Base-by-base conservation (phyloP, 2,888 invertebrate species). In the Hedychridium roseum region DNA sequence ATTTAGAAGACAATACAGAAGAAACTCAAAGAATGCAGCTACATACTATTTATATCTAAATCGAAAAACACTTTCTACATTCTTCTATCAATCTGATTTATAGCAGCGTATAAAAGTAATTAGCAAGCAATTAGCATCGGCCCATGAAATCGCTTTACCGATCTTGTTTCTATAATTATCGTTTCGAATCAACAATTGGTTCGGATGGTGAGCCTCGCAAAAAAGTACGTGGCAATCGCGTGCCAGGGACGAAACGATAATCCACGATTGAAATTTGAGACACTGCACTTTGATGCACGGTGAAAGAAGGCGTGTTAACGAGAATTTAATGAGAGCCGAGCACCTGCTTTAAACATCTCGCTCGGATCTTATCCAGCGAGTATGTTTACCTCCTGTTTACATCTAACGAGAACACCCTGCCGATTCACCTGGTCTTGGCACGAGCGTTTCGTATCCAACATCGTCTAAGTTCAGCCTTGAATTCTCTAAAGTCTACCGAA, bases 311-410 rank as follows among this genome's bases (percentile, higher is more conserved):
- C 28, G 59, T 57, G 61, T 67, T 73, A 70, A 74, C 66, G 66
- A 70, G 70, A 67, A 64, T 73, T 71, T 72, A 73, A 74, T 71
- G 72, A 73, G 73, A 65, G 57, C 58, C 57, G 43, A 62, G 57
- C 70, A 70, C 62, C 70, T 70, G 70, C 68, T 49, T 36, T 45
- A 48, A 47, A 38, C 39, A 46, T 43, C 40, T 17, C 44, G 21
- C 39, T 27, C 45, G 57, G 53, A 60, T 60, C 61, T 64, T 60
- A 57, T 64, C 60, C 57, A 54, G 47, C 49, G 48, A 28, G 34
- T 43, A 50, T 41, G 47, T 41, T 59, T 36, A 43, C 42, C 36
- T n/a, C n/a, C n/a, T n/a, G 48, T 61, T 62, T 64, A 57, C 37
- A 36, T 12, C 21, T 26, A 31, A 36, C 12, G 27, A 11, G 27